phyloP scores from a whole-genome alignment of 2,797 vertebrate genomes.

The Balearica regulorum region DNA sequence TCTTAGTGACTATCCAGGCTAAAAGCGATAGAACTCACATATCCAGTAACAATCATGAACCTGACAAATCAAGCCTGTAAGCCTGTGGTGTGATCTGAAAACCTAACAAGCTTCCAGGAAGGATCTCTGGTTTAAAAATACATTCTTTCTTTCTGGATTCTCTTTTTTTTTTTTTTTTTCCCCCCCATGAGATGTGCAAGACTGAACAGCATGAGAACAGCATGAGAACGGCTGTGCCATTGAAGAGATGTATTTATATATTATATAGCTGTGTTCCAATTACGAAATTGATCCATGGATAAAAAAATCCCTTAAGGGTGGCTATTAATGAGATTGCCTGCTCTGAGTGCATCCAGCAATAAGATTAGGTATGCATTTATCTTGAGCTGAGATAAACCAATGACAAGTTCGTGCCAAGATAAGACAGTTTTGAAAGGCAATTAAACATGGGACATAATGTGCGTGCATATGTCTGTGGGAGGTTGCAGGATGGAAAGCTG shows the following conservation, averaged over 20 bases:
- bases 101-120: slow-evolving; percentile 12
- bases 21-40: slow-evolving; percentile 16
- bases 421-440: slow-evolving; percentile 62
- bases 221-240: not conserved
- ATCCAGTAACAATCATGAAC: slow-evolving; percentile 36
- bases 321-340: slow-evolving; percentile 63
- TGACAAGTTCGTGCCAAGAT: slow-evolving; percentile 48
- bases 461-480: slow-evolving; percentile 25
- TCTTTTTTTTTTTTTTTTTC: not conserved
- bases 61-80: slow-evolving; percentile 46
- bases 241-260: slow-evolving; percentile 19
- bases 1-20: slow-evolving; percentile 40
- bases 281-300: slow-evolving; percentile 60
- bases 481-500: not conserved
- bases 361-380: slow-evolving; percentile 65
- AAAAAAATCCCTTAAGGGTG: slow-evolving; percentile 57
- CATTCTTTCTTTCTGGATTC: not conserved
- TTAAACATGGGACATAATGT: slow-evolving; percentile 44
- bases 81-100: slow-evolving; percentile 31
- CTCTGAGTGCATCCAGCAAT: slow-evolving; percentile 48
- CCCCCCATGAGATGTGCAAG: slow-evolving; percentile 9
- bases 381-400: slow-evolving; percentile 49
- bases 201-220: slow-evolving; percentile 3
- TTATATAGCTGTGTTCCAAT: slow-evolving; percentile 38
- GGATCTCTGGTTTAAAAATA: slow-evolving; percentile 8